These are phyloP conservation scores for Formicarius rufipectus DNA, from an alignment of 2,113 vertebrate genomes.

Conservation along the genomic window DNA sequence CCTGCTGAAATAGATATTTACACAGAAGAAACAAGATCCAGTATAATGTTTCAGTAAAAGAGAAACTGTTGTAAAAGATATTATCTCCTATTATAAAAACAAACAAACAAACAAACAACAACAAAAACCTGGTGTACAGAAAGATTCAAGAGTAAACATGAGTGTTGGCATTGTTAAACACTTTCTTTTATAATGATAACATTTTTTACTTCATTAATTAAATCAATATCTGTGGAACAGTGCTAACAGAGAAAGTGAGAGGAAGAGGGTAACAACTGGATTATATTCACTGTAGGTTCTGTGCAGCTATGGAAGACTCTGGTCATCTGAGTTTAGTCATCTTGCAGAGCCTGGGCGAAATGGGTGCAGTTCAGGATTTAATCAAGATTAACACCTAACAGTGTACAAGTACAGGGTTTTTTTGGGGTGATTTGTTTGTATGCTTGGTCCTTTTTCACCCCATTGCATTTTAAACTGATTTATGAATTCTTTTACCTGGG, in stretches of 20 bases:
- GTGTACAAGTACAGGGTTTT: neutral
- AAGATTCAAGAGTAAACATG: neutral
- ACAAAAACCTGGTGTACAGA: neutral
- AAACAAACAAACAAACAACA: too few relatives aligned
- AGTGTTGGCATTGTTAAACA: neutral
- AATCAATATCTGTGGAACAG: neutral
- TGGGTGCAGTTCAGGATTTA: neutral
- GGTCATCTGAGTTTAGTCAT: neutral
- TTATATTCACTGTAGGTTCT: neutral
- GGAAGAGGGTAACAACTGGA: accelerated
- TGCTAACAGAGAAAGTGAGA: neutral
- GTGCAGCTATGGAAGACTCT: neutral
- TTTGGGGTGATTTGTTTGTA: neutral
- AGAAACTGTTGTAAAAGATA: neutral
- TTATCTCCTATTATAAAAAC: neutral
- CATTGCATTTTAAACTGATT: neutral
- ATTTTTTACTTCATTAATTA: neutral
- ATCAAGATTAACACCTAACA: neutral
- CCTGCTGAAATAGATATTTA: neutral
- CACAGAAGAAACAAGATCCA: neutral
- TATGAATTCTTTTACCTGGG: neutral
- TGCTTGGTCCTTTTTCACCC: neutral
- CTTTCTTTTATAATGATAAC: neutral
- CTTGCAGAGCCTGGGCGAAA: neutral
- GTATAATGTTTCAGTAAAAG: neutral